phyloP scores from a whole-genome alignment of 2,888 invertebrate species.

The Macrophya annulata region DNA sequence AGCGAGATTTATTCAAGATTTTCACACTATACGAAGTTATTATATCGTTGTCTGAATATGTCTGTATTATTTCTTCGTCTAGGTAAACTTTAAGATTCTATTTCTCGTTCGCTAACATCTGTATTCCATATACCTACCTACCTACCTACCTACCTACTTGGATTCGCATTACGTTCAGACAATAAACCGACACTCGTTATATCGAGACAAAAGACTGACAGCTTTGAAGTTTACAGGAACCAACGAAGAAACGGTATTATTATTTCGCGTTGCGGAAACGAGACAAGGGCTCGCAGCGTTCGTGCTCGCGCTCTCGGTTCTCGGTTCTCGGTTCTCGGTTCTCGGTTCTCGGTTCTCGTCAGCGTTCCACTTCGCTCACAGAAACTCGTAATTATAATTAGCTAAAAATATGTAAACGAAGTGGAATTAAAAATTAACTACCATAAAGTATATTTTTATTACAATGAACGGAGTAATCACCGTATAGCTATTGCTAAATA shows the following conservation, averaged over 20 bases:
- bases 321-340: too few relatives aligned
- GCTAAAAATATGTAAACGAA: conserved; percentile 34
- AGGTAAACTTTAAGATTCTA: not conserved
- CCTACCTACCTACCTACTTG: not conserved
- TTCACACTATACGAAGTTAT: conserved; percentile 10
- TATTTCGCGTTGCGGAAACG: conserved; percentile 27
- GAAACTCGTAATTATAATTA: conserved; percentile 40
- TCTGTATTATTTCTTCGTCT: conserved; percentile 2
- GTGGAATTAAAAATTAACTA: conserved; percentile 42
- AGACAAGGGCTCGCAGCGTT: not conserved
- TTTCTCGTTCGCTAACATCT: conserved; percentile 7
- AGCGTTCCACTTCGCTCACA: not conserved
- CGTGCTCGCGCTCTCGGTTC: not conserved
- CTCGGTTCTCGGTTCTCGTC: too few relatives aligned
- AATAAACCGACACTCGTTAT: conserved; percentile 46
- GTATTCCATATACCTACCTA: not conserved
- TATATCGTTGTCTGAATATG: not conserved
- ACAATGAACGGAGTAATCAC: not conserved
- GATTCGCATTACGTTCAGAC: conserved; percentile 40
- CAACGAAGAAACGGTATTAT: conserved; percentile 31
- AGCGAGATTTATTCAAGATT: not conserved
- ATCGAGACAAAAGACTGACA: conserved; percentile 43
- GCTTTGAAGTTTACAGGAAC: conserved; percentile 29
- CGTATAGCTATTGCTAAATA: conserved; percentile 17
- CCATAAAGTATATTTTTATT: conserved; percentile 31